Percentiles rank a stretch among this genome's conserved stretches.
phyloP scores from a whole-genome alignment of 2,797 vertebrate species.

The Choloepus didactylus region DNA sequence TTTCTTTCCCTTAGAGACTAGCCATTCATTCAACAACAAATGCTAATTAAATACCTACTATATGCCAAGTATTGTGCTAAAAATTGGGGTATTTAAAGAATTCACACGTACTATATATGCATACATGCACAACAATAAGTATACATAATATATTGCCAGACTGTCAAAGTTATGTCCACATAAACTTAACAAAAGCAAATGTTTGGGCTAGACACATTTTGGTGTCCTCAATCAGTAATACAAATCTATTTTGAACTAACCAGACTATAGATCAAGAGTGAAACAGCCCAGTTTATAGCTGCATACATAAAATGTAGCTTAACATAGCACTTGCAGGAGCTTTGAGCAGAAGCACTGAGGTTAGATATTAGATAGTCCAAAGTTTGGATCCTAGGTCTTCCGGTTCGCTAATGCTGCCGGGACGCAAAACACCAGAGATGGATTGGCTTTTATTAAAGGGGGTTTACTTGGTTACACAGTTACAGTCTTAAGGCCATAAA shows the following conservation, averaged over 20 bases:
- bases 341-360: background rate
- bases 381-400: background rate
- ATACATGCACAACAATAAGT: background rate
- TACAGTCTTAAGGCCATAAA: too few relatives aligned
- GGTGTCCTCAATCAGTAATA: background rate
- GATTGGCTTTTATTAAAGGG: too few relatives aligned
- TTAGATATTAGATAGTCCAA: background rate
- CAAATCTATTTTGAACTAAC: slow-evolving; percentile 5
- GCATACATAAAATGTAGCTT: background rate
- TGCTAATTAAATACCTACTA: slow-evolving; percentile 29
- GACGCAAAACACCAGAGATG: too few relatives aligned
- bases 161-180: background rate
- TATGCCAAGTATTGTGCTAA: background rate
- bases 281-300: background rate
- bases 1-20: slow-evolving; percentile 36
- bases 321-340: background rate
- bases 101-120: background rate
- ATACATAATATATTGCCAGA: background rate
- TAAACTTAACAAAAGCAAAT: slow-evolving; percentile 28
- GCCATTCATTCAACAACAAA: background rate
- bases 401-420: too few relatives aligned
- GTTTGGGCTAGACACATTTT: slow-evolving; percentile 4
- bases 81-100: slow-evolving; percentile 32
- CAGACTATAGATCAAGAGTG: background rate
- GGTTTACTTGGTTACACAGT: too few relatives aligned